Evolutionary conservation across 2,113 vertebrate genomes (phyloP).

Genomic region (Hydropotes inermis): DNA sequence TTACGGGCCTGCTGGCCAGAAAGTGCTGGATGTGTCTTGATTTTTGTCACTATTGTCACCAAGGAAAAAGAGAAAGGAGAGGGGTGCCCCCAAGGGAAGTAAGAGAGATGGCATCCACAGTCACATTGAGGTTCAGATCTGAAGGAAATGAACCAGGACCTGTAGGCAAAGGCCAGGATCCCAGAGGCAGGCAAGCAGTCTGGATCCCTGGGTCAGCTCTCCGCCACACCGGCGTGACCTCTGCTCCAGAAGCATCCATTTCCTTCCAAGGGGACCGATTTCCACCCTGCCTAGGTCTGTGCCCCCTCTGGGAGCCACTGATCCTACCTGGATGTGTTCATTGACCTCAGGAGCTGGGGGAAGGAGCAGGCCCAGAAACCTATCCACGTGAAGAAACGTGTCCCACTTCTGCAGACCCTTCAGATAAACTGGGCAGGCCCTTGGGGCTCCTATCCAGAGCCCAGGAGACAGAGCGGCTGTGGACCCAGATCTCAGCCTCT

Average conservation of each 20-base stretch:
- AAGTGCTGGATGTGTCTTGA: rapidly evolving
- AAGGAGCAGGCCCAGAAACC: background rate
- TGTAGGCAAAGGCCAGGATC: background rate
- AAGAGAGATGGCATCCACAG: rapidly evolving
- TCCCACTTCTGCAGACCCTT: background rate
- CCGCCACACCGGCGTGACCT: background rate
- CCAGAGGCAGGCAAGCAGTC: background rate
- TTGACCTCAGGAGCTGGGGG: background rate
- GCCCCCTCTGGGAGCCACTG: rapidly evolving
- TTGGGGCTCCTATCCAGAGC: background rate
- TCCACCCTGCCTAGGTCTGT: background rate
- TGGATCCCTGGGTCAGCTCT: no score
- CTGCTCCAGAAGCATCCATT: background rate
- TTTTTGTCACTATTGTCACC: background rate
- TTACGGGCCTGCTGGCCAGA: rapidly evolving
- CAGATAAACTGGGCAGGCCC: rapidly evolving
- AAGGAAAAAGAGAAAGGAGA: background rate
- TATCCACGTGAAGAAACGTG: rapidly evolving
- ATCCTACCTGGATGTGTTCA: rapidly evolving
- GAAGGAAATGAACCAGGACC: no score
- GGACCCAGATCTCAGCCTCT: background rate
- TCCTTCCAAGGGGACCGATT: rapidly evolving
- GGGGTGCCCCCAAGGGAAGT: rapidly evolving
- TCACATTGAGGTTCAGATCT: rapidly evolving
- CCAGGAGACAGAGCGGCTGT: background rate